These are phyloP conservation scores for Latrodectus elegans DNA, from an alignment of 2,888 invertebrate genomes.

Conservation along the genomic window DNA sequence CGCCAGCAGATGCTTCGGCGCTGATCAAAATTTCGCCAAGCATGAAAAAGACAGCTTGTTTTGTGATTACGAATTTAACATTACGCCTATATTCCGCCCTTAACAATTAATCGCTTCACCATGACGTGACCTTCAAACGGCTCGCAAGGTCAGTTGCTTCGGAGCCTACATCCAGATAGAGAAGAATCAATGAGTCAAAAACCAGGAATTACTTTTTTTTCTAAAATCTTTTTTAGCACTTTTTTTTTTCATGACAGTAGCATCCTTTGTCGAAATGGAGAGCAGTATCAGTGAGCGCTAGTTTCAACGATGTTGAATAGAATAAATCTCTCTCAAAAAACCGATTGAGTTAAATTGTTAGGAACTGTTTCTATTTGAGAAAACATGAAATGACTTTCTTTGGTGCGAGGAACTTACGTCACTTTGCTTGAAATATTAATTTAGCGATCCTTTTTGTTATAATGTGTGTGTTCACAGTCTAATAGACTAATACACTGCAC, in stretches of 20 bases:
- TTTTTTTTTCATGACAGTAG: background rate
- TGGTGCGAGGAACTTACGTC: no score
- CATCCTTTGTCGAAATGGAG: background rate
- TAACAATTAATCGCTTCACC: background rate
- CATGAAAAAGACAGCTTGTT: background rate
- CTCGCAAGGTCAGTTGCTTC: background rate
- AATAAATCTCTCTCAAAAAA: background rate
- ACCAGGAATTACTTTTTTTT: background rate
- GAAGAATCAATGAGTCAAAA: conserved; percentile 33
- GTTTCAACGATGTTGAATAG: background rate
- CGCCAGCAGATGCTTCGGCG: background rate
- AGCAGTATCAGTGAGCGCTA: background rate
- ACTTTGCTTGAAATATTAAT: no score
- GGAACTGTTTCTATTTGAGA: no score
- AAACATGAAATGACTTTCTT: no score
- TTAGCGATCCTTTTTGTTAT: no score
- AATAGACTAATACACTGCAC: no score
- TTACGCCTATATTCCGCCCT: background rate
- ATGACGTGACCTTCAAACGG: background rate
- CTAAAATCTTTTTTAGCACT: background rate
- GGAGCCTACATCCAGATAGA: background rate
- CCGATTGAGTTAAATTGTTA: background rate
- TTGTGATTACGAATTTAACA: background rate
- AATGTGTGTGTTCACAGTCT: no score
- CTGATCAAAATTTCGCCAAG: background rate